Conservation (phyloP, 2,888 invertebrate genomes). For the Molorchus minor region DNA sequence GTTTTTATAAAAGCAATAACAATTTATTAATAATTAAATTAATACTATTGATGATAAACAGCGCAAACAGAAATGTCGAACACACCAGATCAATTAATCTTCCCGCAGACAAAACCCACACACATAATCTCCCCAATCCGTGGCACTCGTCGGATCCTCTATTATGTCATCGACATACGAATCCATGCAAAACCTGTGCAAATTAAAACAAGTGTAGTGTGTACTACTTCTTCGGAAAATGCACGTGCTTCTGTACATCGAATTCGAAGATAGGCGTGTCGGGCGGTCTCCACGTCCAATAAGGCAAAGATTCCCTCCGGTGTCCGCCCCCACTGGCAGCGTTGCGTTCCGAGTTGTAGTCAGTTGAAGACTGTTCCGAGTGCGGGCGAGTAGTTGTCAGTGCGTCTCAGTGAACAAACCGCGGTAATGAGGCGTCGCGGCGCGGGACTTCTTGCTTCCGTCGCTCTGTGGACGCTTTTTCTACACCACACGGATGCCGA, state of each 20-base stretch:
- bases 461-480: constrained; percentile 57
- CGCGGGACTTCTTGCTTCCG: constrained; percentile 56
- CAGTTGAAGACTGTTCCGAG: constrained; percentile 35
- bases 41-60: no score
- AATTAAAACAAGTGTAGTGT: constrained; percentile 7
- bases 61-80: no score
- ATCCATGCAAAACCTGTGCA: constrained; percentile 16
- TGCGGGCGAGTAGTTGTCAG: constrained; percentile 36
- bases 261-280: constrained; percentile 46
- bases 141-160: constrained; percentile 3
- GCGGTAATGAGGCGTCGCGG: constrained; percentile 59
- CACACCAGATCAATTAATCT: no score
- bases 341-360: constrained; percentile 29
- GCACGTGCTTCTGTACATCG: constrained; percentile 38
- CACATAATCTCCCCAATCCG: constrained; percentile 4
- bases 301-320: constrained; percentile 21
- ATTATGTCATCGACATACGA: constrained; percentile 15
- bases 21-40: no score
- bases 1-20: no score
- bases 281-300: constrained; percentile 43
- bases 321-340: constrained; percentile 34
- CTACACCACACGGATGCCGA: constrained; percentile 55
- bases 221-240: constrained; percentile 25
- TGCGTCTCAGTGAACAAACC: constrained; percentile 46
- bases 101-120: no score